Evolutionary conservation across 2,797 vertebrate genomes (phyloP).

Genomic region (Philypnodon macrostomus): DNA sequence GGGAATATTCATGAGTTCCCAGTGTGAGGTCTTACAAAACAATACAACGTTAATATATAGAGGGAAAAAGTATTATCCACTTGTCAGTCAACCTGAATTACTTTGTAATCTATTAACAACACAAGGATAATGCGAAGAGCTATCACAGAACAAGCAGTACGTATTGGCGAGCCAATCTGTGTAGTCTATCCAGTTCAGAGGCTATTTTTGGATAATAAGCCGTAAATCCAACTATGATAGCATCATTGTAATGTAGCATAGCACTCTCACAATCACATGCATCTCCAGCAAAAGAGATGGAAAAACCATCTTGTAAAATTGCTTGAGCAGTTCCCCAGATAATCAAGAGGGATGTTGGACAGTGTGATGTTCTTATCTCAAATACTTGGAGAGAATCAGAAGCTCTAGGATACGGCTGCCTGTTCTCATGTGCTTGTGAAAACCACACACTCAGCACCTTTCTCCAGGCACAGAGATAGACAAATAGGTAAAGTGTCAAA

Average conservation of each 20-base stretch:
- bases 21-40: too few relatives aligned
- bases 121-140: background rate
- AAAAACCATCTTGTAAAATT: slow-evolving; percentile 15
- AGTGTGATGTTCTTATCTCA: slow-evolving; percentile 42
- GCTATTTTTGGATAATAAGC: slow-evolving; percentile 20
- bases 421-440: slow-evolving; percentile 33
- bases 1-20: too few relatives aligned
- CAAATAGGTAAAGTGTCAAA: slow-evolving; percentile 34
- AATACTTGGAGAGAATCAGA: slow-evolving; percentile 27
- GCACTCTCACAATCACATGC: slow-evolving; percentile 1
- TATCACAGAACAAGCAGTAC: background rate
- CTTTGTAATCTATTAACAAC: background rate
- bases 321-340: slow-evolving; percentile 18
- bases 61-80: too few relatives aligned
- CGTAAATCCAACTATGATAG: background rate
- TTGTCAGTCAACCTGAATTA: background rate
- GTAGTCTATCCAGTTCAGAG: background rate
- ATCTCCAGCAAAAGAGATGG: slow-evolving; percentile 6
- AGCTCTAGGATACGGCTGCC: slow-evolving; percentile 11
- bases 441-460: slow-evolving; percentile 25
- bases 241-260: slow-evolving; percentile 12
- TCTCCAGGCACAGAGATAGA: slow-evolving; percentile 11
- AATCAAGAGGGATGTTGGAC: slow-evolving; percentile 26
- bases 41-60: too few relatives aligned
- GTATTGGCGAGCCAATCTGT: background rate